Percentiles rank a stretch among this genome's conserved stretches.
These are phyloP conservation scores for Trichonephila clavipes DNA, from an alignment of 1,140 invertebrate genomes.

Conservation along the genomic window DNA sequence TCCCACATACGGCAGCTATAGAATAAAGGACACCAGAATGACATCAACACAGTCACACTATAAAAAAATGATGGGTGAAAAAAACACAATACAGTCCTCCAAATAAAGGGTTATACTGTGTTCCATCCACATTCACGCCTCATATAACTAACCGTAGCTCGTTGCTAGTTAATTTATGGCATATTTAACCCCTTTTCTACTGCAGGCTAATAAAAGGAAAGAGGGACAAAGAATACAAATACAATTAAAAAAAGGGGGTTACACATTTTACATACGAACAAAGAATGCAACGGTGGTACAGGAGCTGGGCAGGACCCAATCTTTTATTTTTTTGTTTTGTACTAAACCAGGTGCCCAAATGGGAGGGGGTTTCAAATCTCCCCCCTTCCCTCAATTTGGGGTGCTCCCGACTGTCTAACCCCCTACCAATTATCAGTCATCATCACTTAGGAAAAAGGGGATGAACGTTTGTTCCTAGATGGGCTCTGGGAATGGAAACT, in stretches of 20 bases:
- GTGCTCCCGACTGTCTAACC: slow-evolving; percentile 5
- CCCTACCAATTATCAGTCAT: background rate
- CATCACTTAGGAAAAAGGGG: background rate
- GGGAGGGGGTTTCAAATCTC: background rate
- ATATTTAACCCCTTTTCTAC: slow-evolving; percentile 65
- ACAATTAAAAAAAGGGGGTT: slow-evolving; percentile 25
- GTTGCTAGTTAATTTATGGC: slow-evolving; percentile 69
- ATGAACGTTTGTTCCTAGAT: background rate
- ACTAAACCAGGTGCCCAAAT: slow-evolving; percentile 58
- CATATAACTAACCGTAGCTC: slow-evolving; percentile 54
- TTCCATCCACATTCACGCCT: slow-evolving; percentile 54
- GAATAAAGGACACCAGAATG: background rate
- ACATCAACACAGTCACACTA: background rate
- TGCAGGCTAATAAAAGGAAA: slow-evolving; percentile 32
- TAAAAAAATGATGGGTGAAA: background rate
- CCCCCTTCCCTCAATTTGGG: slow-evolving; percentile 1
- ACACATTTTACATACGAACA: slow-evolving; percentile 60
- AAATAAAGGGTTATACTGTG: slow-evolving; percentile 9
- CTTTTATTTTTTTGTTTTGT: slow-evolving; percentile 22
- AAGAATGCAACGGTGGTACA: slow-evolving; percentile 15
- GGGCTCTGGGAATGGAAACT: background rate
- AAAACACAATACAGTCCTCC: background rate
- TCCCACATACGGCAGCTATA: too few relatives aligned
- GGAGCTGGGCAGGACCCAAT: background rate
- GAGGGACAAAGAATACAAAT: slow-evolving; percentile 23